Conservation (phyloP, 2,797 vertebrate genomes). For the Atherinosoma microstoma region DNA sequence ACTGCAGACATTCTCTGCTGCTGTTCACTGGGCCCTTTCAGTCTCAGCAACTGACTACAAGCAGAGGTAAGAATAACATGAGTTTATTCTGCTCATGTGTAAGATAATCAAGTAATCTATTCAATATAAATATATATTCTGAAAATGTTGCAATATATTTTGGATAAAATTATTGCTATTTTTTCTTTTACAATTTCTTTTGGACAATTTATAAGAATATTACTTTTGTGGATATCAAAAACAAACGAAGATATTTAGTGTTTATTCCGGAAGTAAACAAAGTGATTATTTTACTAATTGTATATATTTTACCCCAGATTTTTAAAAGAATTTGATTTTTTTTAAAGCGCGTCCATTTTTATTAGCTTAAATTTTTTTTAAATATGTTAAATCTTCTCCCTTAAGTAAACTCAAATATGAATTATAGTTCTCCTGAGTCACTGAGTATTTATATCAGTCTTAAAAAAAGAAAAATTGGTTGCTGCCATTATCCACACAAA, state of each 20-base stretch:
- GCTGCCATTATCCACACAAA: no score
- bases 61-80: slow-evolving; percentile 55
- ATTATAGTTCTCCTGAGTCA: no score
- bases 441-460: no score
- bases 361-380: no score
- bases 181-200: neutral
- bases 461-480: no score
- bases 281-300: no score
- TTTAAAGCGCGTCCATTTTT: no score
- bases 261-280: neutral
- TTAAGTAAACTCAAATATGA: no score
- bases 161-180: neutral
- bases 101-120: slow-evolving; percentile 26
- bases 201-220: neutral
- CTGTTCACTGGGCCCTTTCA: slow-evolving; percentile 76
- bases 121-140: neutral
- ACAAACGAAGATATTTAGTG: neutral
- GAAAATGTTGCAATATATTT: slow-evolving; percentile 5
- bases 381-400: no score
- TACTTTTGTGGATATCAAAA: neutral
- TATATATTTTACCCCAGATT: no score
- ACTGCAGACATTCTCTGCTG: slow-evolving; percentile 92
- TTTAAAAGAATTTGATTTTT: no score
- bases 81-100: slow-evolving; percentile 38
- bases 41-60: slow-evolving; percentile 80